Percentiles rank a stretch among this genome's conserved stretches.
phyloP scores from a whole-genome alignment of 2,888 invertebrate species.

The Eupithecia exiguata region DNA sequence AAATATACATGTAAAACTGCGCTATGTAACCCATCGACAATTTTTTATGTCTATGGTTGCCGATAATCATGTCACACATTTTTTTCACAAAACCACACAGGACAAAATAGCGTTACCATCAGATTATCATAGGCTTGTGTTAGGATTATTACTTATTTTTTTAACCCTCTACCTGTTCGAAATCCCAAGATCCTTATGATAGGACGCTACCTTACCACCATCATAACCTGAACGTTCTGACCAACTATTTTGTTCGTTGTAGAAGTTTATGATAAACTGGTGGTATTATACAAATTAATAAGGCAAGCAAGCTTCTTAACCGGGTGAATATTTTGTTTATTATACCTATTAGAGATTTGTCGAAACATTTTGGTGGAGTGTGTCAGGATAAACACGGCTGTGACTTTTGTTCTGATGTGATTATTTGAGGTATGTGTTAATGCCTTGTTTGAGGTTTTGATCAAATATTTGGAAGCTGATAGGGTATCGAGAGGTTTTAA shows the following conservation, averaged over 20 bases:
- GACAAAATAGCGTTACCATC: slow-evolving; percentile 84
- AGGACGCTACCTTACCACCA: slow-evolving; percentile 67
- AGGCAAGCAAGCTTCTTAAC: slow-evolving; percentile 81
- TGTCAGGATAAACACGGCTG: slow-evolving; percentile 71
- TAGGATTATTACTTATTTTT: slow-evolving; percentile 83
- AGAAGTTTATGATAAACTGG: slow-evolving; percentile 51
- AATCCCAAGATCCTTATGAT: slow-evolving; percentile 68
- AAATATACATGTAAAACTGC: background rate
- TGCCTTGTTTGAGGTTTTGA: slow-evolving; percentile 61
- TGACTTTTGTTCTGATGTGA: slow-evolving; percentile 55
- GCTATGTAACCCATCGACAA: slow-evolving; percentile 58
- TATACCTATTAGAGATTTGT: slow-evolving; percentile 82
- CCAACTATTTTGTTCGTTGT: background rate
- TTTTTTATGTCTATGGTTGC: slow-evolving; percentile 68
- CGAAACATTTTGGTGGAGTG: slow-evolving; percentile 75
- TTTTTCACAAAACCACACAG: slow-evolving; percentile 81
- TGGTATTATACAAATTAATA: slow-evolving; percentile 73
- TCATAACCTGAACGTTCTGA: slow-evolving; percentile 49
- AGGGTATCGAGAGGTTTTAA: slow-evolving; percentile 32
- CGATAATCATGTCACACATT: slow-evolving; percentile 83
- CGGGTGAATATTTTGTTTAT: slow-evolving; percentile 81
- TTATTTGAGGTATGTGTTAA: slow-evolving; percentile 68
- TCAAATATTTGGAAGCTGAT: slow-evolving; percentile 57
- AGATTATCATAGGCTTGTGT: slow-evolving; percentile 81
- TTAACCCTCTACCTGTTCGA: slow-evolving; percentile 75